A percentile compares a stretch with the other conserved stretches of the same genome.
Conservation (phyloP, 1,140 invertebrate genomes). For the Euborellia annulipes region DNA sequence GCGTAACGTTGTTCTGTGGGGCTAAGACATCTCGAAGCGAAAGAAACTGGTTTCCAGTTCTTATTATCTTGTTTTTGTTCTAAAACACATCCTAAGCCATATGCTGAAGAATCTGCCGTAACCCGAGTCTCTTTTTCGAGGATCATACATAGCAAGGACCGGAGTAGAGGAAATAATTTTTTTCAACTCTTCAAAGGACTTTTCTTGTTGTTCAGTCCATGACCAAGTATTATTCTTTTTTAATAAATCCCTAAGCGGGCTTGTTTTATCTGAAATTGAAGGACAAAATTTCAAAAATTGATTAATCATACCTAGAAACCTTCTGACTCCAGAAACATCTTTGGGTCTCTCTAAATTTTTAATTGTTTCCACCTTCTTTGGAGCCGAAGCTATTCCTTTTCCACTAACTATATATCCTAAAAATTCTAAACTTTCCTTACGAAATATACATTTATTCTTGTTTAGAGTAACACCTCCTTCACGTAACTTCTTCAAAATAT, state of each 20-base stretch:
- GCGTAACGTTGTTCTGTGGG: neutral
- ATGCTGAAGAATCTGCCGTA: neutral
- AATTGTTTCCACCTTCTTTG: slow-evolving; percentile 15
- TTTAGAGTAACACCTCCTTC: slow-evolving; percentile 11
- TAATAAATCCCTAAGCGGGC: too few relatives aligned
- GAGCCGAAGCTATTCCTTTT: slow-evolving; percentile 22
- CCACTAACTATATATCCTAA: slow-evolving; percentile 22
- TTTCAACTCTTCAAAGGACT: neutral
- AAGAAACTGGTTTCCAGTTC: neutral
- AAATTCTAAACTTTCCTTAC: slow-evolving; percentile 13
- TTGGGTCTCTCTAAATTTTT: slow-evolving; percentile 16
- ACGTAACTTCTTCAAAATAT: slow-evolving; percentile 4
- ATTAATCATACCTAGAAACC: slow-evolving; percentile 20
- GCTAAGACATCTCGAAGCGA: slow-evolving; percentile 11
- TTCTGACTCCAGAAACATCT: slow-evolving; percentile 19
- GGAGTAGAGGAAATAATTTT: too few relatives aligned
- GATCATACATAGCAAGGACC: too few relatives aligned
- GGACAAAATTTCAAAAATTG: slow-evolving; percentile 2
- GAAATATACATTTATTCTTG: slow-evolving; percentile 10
- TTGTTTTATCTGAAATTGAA: too few relatives aligned
- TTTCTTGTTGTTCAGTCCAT: neutral
- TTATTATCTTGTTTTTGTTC: slow-evolving; percentile 8
- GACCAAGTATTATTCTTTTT: neutral
- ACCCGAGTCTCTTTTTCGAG: slow-evolving; percentile 1
- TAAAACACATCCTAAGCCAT: neutral